phyloP scores from a whole-genome alignment of 2,113 vertebrate genomes.

The Bubalus kerabau region DNA sequence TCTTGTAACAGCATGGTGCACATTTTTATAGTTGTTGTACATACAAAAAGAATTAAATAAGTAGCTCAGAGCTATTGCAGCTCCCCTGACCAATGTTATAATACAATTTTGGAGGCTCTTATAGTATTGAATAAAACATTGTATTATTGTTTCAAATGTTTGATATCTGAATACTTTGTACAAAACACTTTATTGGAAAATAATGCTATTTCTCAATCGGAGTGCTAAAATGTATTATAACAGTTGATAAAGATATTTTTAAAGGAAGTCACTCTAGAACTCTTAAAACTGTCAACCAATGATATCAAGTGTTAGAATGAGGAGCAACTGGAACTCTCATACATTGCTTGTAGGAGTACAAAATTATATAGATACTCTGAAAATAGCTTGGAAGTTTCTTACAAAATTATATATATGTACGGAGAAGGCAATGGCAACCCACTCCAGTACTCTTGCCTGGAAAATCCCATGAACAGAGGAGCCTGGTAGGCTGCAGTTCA shows the following conservation, averaged over 20 bases:
- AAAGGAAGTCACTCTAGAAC: background rate
- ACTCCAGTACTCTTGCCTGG: too few relatives aligned
- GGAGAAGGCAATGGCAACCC: too few relatives aligned
- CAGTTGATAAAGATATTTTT: background rate
- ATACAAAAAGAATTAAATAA: background rate
- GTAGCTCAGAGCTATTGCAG: background rate
- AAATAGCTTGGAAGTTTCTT: background rate
- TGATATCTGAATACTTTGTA: background rate
- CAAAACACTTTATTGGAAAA: constrained; percentile 7
- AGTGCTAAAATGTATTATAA: background rate
- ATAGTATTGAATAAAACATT: background rate
- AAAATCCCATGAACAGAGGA: too few relatives aligned
- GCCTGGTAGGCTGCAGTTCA: too few relatives aligned
- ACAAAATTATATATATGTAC: background rate
- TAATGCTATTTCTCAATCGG: background rate
- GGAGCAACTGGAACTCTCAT: background rate
- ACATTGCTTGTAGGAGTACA: background rate
- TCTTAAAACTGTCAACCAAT: background rate
- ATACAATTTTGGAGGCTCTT: background rate
- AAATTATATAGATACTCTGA: background rate
- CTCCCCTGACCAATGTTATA: background rate
- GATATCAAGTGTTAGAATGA: background rate
- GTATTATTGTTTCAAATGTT: background rate
- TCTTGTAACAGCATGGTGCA: background rate
- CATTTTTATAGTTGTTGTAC: background rate